A percentile compares a stretch with the other conserved stretches of the same genome.
Evolutionary conservation across 30 jellyfish, hydroid and myxozoan species (phyloP).

Genomic region (Pelagia noctiluca): DNA sequence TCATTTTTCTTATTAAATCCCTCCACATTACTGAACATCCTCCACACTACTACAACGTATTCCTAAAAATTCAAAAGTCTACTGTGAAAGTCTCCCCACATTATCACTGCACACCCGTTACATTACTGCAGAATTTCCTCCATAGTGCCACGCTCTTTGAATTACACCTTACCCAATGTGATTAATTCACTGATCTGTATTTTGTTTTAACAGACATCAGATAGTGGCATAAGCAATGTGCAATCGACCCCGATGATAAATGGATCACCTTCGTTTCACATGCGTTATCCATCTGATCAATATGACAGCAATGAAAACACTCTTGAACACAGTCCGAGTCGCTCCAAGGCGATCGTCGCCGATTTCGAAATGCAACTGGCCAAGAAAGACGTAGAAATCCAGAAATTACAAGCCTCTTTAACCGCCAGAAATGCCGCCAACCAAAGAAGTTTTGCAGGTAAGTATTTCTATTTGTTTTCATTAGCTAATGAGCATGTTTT

Average conservation of each 20-base stretch:
- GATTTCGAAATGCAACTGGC: constrained; percentile 82
- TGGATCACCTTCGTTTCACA: neutral
- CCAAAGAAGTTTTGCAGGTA: constrained; percentile 57
- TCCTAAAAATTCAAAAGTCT: no score
- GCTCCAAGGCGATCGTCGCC: constrained; percentile 54
- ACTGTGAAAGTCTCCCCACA: no score
- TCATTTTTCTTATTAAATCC: no score
- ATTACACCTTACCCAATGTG: neutral
- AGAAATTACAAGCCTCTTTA: constrained; percentile 77
- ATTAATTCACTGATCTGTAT: neutral
- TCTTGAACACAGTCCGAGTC: neutral
- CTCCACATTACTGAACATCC: no score
- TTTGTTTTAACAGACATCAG: constrained; percentile 29
- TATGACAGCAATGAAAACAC: no score
- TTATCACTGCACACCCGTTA: no score
- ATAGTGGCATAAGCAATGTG: constrained; percentile 47
- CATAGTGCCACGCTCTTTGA: no score
- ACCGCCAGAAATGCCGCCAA: constrained; percentile 43
- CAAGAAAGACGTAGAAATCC: constrained; percentile 87
- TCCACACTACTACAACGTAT: no score
- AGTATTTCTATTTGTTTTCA: no score
- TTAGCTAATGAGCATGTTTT: no score
- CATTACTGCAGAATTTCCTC: no score
- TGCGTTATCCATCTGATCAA: neutral
- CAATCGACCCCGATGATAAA: neutral